Evolutionary conservation across 2,797 vertebrate species (phyloP).

Genomic region (Perodicticus potto): DNA sequence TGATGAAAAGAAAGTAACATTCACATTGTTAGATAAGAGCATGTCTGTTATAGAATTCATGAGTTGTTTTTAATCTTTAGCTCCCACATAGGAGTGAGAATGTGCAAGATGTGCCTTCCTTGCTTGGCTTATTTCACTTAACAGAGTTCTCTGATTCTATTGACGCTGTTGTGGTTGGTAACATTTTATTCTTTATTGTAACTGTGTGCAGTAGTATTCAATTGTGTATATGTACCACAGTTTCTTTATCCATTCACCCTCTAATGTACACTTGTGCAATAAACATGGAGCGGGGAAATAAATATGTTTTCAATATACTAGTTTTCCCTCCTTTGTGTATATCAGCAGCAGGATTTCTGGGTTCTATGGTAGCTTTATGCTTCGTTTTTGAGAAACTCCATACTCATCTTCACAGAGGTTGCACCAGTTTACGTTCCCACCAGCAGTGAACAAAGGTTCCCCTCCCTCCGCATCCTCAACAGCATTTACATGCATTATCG

Average conservation of each 20-base stretch:
- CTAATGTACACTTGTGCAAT: background rate
- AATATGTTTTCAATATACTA: background rate
- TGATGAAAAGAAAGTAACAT: no score
- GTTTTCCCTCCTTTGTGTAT: background rate
- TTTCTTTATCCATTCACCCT: background rate
- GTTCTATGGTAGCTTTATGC: background rate
- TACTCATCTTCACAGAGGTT: background rate
- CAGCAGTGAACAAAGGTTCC: background rate
- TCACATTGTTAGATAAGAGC: no score
- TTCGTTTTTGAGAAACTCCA: background rate
- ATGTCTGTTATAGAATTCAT: no score
- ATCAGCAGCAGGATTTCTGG: background rate
- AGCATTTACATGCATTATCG: background rate
- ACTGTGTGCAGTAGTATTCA: background rate
- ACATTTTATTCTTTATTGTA: background rate
- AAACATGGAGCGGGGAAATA: no score
- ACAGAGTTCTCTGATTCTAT: background rate
- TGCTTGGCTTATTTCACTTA: background rate
- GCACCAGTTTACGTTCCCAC: background rate
- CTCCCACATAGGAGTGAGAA: background rate
- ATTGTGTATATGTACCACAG: background rate
- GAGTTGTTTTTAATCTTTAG: background rate
- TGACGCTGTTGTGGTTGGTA: background rate
- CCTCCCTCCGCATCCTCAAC: background rate
- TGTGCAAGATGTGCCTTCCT: background rate